Percentiles rank a stretch among this genome's conserved stretches.
Evolutionary conservation across 2,113 vertebrate genomes (phyloP).

Genomic region (Phodopus roborovskii): DNA sequence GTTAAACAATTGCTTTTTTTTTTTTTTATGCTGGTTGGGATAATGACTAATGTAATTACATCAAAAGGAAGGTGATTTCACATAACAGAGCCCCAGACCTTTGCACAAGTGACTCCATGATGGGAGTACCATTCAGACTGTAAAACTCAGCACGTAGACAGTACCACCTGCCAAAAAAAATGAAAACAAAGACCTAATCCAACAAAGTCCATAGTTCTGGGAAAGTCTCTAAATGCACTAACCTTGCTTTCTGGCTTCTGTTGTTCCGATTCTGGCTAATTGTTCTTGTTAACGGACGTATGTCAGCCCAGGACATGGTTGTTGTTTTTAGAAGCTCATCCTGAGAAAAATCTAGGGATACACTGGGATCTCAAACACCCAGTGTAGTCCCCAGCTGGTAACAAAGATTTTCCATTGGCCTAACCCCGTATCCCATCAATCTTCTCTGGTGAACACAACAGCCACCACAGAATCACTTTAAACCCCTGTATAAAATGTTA

Average conservation of each 20-base stretch:
- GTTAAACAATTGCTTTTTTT: constrained; percentile 18
- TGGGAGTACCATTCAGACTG: neutral
- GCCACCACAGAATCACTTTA: neutral
- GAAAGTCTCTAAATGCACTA: neutral
- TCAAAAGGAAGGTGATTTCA: neutral
- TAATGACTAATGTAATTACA: neutral
- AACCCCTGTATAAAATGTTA: neutral
- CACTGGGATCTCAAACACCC: neutral
- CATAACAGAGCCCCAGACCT: neutral
- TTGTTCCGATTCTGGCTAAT: neutral
- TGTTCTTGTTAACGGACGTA: neutral
- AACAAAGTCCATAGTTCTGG: neutral
- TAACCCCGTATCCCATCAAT: neutral
- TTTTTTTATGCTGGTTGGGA: constrained; percentile 26
- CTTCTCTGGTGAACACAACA: neutral
- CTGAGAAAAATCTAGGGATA: neutral
- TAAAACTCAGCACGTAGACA: neutral
- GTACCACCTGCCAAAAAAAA: neutral
- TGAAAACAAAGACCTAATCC: neutral
- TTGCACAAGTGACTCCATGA: neutral
- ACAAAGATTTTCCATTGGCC: neutral
- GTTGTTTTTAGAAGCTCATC: neutral
- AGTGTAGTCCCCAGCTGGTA: neutral
- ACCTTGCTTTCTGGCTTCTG: neutral
- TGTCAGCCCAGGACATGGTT: neutral